phyloP scores from a whole-genome alignment of 2,797 vertebrate genomes.

The Echiichthys vipera region DNA sequence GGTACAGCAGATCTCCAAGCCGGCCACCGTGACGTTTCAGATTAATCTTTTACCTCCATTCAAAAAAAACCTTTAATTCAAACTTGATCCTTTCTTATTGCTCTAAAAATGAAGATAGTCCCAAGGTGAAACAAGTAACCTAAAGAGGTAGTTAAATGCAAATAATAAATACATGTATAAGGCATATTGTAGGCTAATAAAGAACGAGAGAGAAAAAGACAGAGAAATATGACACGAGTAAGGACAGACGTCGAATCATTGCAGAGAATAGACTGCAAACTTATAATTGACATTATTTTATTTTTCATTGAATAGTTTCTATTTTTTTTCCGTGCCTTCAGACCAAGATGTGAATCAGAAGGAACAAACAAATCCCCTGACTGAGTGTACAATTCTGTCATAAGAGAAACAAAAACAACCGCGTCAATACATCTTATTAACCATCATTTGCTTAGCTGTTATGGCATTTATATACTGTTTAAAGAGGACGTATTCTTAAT shows the following conservation, averaged over 20 bases:
- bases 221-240: neutral
- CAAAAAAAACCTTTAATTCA: neutral
- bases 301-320: slow-evolving; percentile 85
- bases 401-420: slow-evolving; percentile 78
- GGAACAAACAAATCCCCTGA: slow-evolving; percentile 84
- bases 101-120: neutral
- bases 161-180: neutral
- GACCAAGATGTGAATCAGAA: slow-evolving; percentile 85
- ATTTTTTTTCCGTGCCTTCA: slow-evolving; percentile 80
- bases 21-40: neutral
- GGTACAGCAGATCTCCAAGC: neutral
- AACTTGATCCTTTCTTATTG: neutral
- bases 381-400: slow-evolving; percentile 82
- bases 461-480: slow-evolving; percentile 85
- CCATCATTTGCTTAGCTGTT: slow-evolving; percentile 80
- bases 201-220: neutral
- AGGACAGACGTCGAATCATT: slow-evolving; percentile 6
- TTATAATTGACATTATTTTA: slow-evolving; percentile 83
- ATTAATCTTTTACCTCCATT: neutral
- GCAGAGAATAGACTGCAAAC: slow-evolving; percentile 58
- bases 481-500: slow-evolving; percentile 82
- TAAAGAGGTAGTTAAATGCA: neutral
- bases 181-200: neutral
- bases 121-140: slow-evolving; percentile 3
- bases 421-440: slow-evolving; percentile 77